A percentile compares a stretch with the other conserved stretches of the same genome.
Conservation (phyloP, 2,888 invertebrate genomes). For the Lathronympha strigana region DNA sequence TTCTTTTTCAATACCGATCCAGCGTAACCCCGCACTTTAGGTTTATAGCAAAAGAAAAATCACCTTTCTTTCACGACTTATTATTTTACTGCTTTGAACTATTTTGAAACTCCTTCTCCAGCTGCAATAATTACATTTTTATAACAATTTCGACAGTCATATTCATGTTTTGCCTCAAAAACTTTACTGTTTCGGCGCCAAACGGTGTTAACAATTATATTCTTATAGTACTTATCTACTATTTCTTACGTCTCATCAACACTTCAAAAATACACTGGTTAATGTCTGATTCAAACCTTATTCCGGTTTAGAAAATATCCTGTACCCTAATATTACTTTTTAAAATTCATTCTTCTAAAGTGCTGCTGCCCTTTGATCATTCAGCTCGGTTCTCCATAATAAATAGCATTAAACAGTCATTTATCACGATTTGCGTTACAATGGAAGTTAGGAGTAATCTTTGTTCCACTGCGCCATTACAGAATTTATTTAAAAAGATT, state of each 20-base stretch:
- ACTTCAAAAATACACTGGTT: not conserved
- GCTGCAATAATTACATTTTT: slow-evolving; percentile 14
- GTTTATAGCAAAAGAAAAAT: no score
- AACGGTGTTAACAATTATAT: no score
- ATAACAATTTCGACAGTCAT: slow-evolving; percentile 29
- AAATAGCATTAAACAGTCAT: slow-evolving; percentile 50
- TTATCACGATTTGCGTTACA: slow-evolving; percentile 62
- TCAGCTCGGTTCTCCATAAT: slow-evolving; percentile 13
- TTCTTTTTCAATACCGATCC: no score
- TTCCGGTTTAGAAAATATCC: not conserved
- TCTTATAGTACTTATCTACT: no score
- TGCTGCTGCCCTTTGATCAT: slow-evolving; percentile 11
- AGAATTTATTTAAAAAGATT: slow-evolving; percentile 18
- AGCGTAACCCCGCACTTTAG: no score
- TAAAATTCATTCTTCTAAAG: slow-evolving; percentile 6
- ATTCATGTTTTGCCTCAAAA: not conserved
- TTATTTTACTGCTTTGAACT: no score
- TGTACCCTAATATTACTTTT: not conserved
- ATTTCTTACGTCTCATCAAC: no score
- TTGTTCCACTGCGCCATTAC: slow-evolving; percentile 18
- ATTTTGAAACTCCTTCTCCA: slow-evolving; percentile 17
- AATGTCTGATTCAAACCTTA: not conserved
- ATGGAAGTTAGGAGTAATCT: slow-evolving; percentile 47
- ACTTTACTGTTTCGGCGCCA: no score
- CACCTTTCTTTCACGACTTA: no score